Base-by-base conservation (phyloP, 1,140 invertebrate genomes). In the Wiebesia pumilae region DNA sequence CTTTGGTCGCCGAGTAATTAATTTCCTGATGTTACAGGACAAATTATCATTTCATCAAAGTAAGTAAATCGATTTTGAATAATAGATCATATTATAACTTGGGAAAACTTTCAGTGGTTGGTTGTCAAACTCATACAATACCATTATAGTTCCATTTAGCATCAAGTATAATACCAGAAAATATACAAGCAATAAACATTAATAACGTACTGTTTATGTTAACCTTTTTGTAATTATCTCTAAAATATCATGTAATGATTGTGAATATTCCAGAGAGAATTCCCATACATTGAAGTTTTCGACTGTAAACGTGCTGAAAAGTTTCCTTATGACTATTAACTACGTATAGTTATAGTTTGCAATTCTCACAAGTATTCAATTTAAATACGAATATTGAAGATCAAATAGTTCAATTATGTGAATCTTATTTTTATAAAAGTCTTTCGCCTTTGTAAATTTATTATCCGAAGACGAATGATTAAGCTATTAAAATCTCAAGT, bases 21-120 rank as follows among this genome's bases (percentile, higher is more conserved):
- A 81, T 81, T 81, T 84, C 43, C 40, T 69, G 38, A 51, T 65
- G 54, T 65, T 78, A 19, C n/a, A 84, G 38, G 54, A 54, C 62
- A 69, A 84, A 84, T 84, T 84, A 84, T 79, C 75, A 79, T 79
- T 79, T 69, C 75, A 79, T 77, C 62, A 51, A 54, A 79, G 30
- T 51, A 24, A 54, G 62, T 79, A 84, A 84, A 80, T 80, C 75
- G 62, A 62, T 62, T 79, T 79, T 67, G 77, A 84, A 84, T 84
- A 79, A 79, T 79, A 79, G 80, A 84, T 84, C 43, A 67, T 78
- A 84, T 69, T 78, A 79, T n/a, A 79, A 84, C 10, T 79, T 47
- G 62, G 43, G 83, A 69, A 79, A 79, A 79, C 40, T 84, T 35
- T 54, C n/a, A 51, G 21, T 19, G 58, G n/a, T 51, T 78, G 27